A percentile compares a stretch with the other conserved stretches of the same genome.
These are phyloP conservation scores for Volucella bombylans DNA, from an alignment of 2,888 invertebrate species.

Conservation along the genomic window DNA sequence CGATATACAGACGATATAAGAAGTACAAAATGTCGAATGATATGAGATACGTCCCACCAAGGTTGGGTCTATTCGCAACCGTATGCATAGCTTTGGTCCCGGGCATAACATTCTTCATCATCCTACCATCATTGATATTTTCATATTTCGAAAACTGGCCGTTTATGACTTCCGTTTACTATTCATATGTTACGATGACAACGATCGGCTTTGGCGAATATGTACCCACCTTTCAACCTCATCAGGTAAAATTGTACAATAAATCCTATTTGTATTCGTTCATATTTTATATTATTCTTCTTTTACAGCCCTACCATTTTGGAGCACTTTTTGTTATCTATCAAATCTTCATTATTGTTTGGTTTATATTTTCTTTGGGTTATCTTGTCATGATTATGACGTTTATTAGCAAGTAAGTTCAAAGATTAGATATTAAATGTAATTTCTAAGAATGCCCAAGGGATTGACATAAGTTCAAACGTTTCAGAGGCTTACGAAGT, in stretches of 20 bases:
- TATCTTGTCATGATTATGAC: conserved; percentile 95
- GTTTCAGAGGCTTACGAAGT: conserved; percentile 84
- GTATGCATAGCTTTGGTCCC: conserved; percentile 93
- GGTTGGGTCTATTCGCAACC: conserved; percentile 89
- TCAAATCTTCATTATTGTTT: conserved; percentile 90
- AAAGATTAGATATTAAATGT: background rate
- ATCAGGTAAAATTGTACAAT: conserved; percentile 77
- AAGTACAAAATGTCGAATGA: conserved; percentile 85
- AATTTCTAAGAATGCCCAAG: conserved; percentile 56
- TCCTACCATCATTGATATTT: conserved; percentile 92
- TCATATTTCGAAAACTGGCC: conserved; percentile 93
- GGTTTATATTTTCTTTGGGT: conserved; percentile 96
- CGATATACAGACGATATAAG: conserved; percentile 91
- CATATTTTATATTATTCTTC: background rate
- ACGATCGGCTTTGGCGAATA: conserved; percentile 97
- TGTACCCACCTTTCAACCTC: conserved; percentile 86
- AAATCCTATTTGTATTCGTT: no score
- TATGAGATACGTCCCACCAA: conserved; percentile 86
- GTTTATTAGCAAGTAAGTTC: conserved; percentile 87
- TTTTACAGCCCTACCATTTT: conserved; percentile 80
- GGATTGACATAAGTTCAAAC: conserved; percentile 75
- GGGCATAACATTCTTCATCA: conserved; percentile 92
- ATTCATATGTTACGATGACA: conserved; percentile 92
- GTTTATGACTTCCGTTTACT: conserved; percentile 92
- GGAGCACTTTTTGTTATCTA: conserved; percentile 88